These are phyloP conservation scores for Epirrita christyi DNA, from an alignment of 2,888 invertebrate genomes.

Conservation along the genomic window DNA sequence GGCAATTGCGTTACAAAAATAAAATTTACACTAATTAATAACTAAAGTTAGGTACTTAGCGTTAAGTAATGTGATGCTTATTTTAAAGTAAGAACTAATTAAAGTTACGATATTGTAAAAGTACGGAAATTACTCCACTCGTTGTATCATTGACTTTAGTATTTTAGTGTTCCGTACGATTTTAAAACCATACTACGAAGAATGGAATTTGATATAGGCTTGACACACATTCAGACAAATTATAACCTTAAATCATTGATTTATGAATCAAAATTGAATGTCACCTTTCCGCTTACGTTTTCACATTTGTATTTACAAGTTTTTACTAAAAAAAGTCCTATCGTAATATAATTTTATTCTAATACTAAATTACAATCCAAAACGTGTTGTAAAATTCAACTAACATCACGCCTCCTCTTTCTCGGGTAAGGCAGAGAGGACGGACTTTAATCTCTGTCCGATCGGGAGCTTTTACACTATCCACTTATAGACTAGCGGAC, in stretches of 20 bases:
- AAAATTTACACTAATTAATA: constrained; percentile 56
- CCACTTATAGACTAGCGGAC: background rate
- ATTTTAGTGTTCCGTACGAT: too few species aligned
- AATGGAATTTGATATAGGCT: background rate
- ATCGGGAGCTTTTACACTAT: background rate
- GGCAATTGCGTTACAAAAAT: constrained; percentile 66
- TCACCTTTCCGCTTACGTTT: background rate
- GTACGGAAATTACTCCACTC: constrained; percentile 19
- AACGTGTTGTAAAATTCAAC: constrained; percentile 4
- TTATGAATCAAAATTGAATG: constrained; percentile 4
- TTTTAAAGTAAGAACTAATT: constrained; percentile 22
- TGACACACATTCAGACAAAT: background rate
- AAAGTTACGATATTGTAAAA: constrained; percentile 14
- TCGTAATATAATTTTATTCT: background rate
- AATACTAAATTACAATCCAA: background rate
- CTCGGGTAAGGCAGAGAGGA: constrained; percentile 17
- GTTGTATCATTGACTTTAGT: constrained; percentile 25
- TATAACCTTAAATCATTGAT: background rate
- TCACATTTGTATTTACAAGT: constrained; percentile 1
- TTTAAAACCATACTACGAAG: background rate
- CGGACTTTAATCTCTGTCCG: constrained; percentile 14
- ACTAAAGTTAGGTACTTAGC: constrained; percentile 63
- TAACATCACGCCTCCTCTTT: constrained; percentile 5
- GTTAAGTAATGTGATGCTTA: constrained; percentile 66
- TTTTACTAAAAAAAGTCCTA: background rate